These are phyloP conservation scores for Dermochelys coriacea DNA, from an alignment of 2,797 vertebrate genomes.

Conservation along the genomic window DNA sequence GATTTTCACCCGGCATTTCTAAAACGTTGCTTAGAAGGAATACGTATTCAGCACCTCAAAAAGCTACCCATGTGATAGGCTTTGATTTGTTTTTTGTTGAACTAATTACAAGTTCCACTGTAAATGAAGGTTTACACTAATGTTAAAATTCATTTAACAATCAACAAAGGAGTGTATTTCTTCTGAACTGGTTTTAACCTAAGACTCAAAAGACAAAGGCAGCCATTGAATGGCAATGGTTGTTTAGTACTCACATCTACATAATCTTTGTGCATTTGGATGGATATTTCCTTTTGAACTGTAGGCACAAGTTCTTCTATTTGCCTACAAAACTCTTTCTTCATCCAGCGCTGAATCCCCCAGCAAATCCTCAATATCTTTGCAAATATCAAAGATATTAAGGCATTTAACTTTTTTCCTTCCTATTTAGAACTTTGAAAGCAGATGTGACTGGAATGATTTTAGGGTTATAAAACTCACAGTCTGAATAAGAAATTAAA, in stretches of 20 bases:
- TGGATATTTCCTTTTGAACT: constrained; percentile 78
- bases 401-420: constrained; percentile 76
- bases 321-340: constrained; percentile 74
- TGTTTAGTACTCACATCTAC: constrained; percentile 69
- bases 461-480: constrained; percentile 72
- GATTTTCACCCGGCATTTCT: not conserved
- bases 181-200: constrained; percentile 69
- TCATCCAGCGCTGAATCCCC: constrained; percentile 76
- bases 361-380: constrained; percentile 83
- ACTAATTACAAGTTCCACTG: no score
- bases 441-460: constrained; percentile 83
- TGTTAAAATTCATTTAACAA: constrained; percentile 57
- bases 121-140: not conserved
- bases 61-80: not conserved
- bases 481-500: constrained; percentile 82
- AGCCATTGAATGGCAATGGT: constrained; percentile 55
- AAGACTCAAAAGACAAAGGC: constrained; percentile 65
- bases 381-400: constrained; percentile 82
- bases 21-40: not conserved
- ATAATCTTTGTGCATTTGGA: constrained; percentile 69
- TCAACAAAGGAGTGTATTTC: constrained; percentile 47
- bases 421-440: constrained; percentile 82
- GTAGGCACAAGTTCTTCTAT: constrained; percentile 66
- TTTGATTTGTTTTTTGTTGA: not conserved
- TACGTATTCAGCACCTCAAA: not conserved